Evolutionary conservation across 2,113 vertebrate genomes (phyloP).

Genomic region (Mustela nigripes): DNA sequence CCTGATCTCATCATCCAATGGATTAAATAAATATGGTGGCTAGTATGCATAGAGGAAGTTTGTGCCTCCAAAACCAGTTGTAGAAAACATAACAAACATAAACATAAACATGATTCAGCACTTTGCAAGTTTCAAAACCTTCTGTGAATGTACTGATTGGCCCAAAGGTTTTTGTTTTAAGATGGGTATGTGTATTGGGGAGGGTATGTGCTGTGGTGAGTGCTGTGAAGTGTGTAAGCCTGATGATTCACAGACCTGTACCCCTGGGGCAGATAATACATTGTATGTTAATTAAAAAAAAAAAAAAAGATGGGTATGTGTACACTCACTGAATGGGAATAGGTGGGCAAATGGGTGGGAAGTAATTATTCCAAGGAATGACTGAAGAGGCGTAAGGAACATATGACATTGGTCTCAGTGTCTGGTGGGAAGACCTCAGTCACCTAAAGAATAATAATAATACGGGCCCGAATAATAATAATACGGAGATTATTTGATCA

Average conservation of each 20-base stretch:
- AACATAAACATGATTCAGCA: background rate
- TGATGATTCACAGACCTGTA: too few species aligned
- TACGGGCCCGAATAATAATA: background rate
- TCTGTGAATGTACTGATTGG: background rate
- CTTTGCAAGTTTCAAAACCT: background rate
- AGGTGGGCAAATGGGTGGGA: background rate
- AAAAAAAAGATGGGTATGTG: background rate
- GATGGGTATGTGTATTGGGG: background rate
- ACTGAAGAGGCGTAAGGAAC: background rate
- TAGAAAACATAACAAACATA: constrained; percentile 7
- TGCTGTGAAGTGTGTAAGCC: too few species aligned
- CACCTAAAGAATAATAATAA: background rate
- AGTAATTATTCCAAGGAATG: background rate
- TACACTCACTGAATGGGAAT: background rate
- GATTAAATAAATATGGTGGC: background rate
- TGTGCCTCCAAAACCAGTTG: background rate
- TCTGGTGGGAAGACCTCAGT: background rate
- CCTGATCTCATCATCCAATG: background rate
- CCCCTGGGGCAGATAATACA: too few species aligned
- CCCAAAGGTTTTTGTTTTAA: background rate
- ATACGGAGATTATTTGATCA: background rate
- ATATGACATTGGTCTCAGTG: background rate
- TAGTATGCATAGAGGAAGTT: background rate
- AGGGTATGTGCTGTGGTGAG: too few species aligned
- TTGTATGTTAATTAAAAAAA: too few species aligned